Evolutionary conservation across 2,797 vertebrate species (phyloP), one percentile per base, ranked within the genome.

Genomic region (Hapalemur alaotrensis): DNA sequence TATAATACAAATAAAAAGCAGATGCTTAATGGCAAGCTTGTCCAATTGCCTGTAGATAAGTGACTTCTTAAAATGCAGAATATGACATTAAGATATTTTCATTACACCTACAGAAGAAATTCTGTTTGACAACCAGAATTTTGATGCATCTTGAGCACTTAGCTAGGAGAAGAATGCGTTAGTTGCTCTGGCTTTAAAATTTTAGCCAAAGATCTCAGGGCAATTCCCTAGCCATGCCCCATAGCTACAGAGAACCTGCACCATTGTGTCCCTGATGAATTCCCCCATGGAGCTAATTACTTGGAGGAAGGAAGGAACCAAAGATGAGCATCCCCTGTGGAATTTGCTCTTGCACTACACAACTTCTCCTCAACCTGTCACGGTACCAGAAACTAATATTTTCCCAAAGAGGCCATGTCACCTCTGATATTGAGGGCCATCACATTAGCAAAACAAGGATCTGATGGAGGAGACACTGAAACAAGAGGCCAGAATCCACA

Each of bases 231-330:
- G 95, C 70, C 73, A 86, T 13, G 61, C 67, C 89, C 32, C 28
- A 54, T 52, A 79, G 90, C 52, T 59, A 80, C 80, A 25, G 89
- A 96, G 81, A 93, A 78, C 5, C 35, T 93, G 89, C 46, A 75
- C 35, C 1, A 7, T 81, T 70, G 57, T 0, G 23, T 81, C 59
- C 41, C 57, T 89, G 69, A 57, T 80, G 69, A 84, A 76, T 92
- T 84, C 83, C 90, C 91, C 35, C 4, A 3, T 3, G 61, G 79
- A 97, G 67, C 69, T 96, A 93, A 97, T 97, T 96, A 97, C 54
- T 17, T 69, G 38, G 70, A 90, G 89, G 65, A 84, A 87, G 76
- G 83, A 95, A 92, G 82, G 88, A 93, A 78, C 59, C 35, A 70
- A 38, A 93, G 83, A 80, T 8, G 41, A 81, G 35, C 46, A 85